Evolutionary conservation across 2,888 invertebrate genomes (phyloP), one percentile per base, ranked within the genome.

Genomic region (Tetragnatha montana): DNA sequence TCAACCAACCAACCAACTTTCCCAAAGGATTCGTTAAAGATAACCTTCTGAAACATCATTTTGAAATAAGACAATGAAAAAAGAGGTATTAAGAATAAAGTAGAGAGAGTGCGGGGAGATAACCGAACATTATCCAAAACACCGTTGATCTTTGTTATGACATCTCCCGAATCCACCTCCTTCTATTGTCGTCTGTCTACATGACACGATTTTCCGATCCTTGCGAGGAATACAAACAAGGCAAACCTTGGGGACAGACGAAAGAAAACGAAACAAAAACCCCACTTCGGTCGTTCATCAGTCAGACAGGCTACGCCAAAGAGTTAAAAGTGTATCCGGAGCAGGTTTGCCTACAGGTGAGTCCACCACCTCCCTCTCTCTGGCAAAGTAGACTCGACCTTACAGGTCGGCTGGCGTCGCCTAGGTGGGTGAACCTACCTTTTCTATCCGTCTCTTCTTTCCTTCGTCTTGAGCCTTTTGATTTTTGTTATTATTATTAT

Each of bases 391-490:
- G 82, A 87, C 86, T 81, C 86, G 87, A 87, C 89, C 89, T 87
- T 87, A 51, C 86, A 89, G 89, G 89, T 89, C 80, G 87, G 22
- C 76, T 79, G 90, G 90, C 90, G 90, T 90, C 90, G 79, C 12
- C 84, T 80, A 87, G 87, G 90, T 90, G 90, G 90, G 90, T 90
- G 90, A 90, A 90, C 90, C 82, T 81, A 71, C 84, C 51, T 79
- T 22, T 78, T 14, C 50, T 70, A 21, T 68, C 75, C 84, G 70
- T 81, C 69, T 84, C 51, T 10, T 89, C 76, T 71, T 81, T 81
- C 75, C 71, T 81, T 47, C 69, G 70, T 60, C 21, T 75, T 22
- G 17, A 3, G 76, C 22, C 47, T 82, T 81, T 50, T 81, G 21
- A 22, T 14, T 17, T 68, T 81, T 83, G 81, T 79, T 81, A 85